These are phyloP conservation scores for Brachyistius frenatus DNA, from an alignment of 2,113 vertebrate genomes.

Conservation along the genomic window DNA sequence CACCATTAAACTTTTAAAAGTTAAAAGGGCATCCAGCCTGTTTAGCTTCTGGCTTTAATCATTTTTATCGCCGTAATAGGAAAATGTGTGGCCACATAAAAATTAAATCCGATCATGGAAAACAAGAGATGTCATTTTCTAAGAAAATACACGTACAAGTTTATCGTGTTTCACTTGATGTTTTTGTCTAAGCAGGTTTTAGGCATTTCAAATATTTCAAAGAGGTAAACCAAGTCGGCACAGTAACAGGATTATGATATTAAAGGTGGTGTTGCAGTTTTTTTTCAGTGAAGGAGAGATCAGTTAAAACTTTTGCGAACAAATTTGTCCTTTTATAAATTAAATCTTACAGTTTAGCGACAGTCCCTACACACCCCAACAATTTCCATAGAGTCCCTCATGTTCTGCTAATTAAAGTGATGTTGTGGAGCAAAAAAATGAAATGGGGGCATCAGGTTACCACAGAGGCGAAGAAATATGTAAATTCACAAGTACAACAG, in stretches of 20 bases:
- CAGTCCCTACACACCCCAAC: too few species aligned
- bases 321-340: background rate
- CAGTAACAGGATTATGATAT: too few species aligned
- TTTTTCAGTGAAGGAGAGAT: too few species aligned
- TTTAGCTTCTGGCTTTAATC: background rate
- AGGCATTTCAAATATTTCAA: too few species aligned
- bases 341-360: background rate
- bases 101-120: background rate
- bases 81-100: background rate
- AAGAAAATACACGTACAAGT: too few species aligned
- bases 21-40: background rate
- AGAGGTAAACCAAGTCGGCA: too few species aligned
- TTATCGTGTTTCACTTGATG: background rate
- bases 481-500: background rate
- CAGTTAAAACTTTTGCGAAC: background rate
- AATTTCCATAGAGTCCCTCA: background rate
- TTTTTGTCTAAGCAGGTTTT: background rate
- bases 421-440: background rate
- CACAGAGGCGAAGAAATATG: conserved; percentile 1
- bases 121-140: too few species aligned
- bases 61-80: background rate
- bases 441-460: background rate
- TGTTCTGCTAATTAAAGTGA: background rate
- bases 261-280: too few species aligned
- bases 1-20: too few species aligned